Evolutionary conservation across 2,797 vertebrate species (phyloP).

Genomic region (Acropternis orthonyx): DNA sequence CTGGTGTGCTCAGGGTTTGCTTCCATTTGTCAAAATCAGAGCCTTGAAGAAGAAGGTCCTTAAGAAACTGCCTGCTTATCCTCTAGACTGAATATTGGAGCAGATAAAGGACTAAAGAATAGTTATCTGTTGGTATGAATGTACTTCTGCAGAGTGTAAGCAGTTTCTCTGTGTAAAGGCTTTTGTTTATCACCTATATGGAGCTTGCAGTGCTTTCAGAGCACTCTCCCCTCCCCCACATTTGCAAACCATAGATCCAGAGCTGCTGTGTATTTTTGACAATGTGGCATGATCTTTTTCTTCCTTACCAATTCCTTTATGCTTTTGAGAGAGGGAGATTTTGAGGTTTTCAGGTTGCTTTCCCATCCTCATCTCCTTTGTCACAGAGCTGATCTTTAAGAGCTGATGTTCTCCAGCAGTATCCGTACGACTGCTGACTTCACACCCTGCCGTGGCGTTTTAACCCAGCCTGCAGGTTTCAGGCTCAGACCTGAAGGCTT

Average conservation of each 20-base stretch:
- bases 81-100: not conserved
- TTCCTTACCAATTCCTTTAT: not conserved
- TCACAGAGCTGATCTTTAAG: not conserved
- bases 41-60: not conserved
- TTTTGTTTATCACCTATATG: not conserved
- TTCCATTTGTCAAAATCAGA: not conserved
- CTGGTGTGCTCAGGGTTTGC: not conserved
- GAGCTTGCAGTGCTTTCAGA: not conserved
- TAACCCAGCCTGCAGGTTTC: not conserved
- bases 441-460: not conserved
- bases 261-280: not conserved
- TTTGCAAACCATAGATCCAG: not conserved
- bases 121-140: not conserved
- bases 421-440: not conserved
- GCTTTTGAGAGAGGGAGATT: not conserved
- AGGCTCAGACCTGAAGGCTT: not conserved
- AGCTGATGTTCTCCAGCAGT: not conserved
- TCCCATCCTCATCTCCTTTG: not conserved
- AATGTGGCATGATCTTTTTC: not conserved
- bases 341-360: not conserved
- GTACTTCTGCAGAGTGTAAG: not conserved
- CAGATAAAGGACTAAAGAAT: not conserved
- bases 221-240: not conserved
- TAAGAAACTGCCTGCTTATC: not conserved
- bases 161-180: not conserved